Conservation (phyloP, 2,888 invertebrate species). For the Ophion obscuratus region DNA sequence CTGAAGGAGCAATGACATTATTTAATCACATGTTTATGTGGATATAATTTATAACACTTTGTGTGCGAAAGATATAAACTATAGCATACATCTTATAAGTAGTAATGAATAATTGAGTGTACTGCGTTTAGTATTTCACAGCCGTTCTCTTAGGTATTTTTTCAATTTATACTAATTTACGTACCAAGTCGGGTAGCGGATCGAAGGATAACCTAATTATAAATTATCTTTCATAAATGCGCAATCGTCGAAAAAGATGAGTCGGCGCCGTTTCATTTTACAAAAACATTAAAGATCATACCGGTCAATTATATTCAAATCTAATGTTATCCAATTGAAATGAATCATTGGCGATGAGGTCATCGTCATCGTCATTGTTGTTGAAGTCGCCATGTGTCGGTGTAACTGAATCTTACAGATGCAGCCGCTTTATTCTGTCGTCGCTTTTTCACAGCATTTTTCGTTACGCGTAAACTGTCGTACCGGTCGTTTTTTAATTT, state of each 20-base stretch:
- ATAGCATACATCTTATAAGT: constrained; percentile 14
- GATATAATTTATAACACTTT: constrained; percentile 11
- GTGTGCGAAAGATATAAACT: background rate
- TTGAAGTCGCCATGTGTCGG: background rate
- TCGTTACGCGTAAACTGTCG: background rate
- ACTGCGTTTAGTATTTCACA: constrained; percentile 1
- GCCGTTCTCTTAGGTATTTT: constrained; percentile 4
- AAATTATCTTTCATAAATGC: constrained; percentile 23
- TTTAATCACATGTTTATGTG: constrained; percentile 14
- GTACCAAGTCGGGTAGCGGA: background rate
- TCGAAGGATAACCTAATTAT: constrained; percentile 11
- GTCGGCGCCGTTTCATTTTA: constrained; percentile 2
- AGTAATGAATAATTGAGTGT: background rate
- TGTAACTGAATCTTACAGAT: too few species aligned
- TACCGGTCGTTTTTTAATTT: constrained; percentile 14
- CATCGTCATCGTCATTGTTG: background rate
- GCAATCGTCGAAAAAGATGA: constrained; percentile 2
- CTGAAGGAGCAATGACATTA: constrained; percentile 5
- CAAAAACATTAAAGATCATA: constrained; percentile 17
- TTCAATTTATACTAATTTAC: constrained; percentile 15
- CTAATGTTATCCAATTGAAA: constrained; percentile 67
- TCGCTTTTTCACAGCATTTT: background rate
- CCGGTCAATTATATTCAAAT: constrained; percentile 24
- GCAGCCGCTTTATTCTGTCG: constrained; percentile 5
- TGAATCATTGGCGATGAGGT: background rate